Percentiles rank a stretch among this genome's conserved stretches.
Conservation (phyloP, 2,888 invertebrate genomes). For the Eilema caniola region DNA sequence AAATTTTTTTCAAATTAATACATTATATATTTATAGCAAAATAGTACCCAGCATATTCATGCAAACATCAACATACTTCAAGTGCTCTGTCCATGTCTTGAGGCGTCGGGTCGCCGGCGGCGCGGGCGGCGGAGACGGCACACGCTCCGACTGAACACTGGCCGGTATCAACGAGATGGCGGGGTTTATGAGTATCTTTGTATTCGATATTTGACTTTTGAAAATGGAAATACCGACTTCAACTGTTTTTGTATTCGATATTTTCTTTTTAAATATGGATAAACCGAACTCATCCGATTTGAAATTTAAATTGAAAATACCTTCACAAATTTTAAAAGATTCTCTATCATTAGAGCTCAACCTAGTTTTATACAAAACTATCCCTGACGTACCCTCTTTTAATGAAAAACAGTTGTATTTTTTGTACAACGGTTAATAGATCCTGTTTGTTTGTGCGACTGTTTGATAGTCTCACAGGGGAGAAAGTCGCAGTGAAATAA, state of each 20-base stretch:
- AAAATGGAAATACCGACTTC: constrained; percentile 6
- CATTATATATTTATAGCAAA: constrained; percentile 1
- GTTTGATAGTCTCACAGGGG: neutral
- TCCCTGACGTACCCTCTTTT: neutral
- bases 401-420: neutral
- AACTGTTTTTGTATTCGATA: neutral
- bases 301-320: neutral
- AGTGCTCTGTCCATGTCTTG: constrained; percentile 80
- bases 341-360: neutral
- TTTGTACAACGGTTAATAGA: too few relatives aligned
- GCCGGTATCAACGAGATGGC: constrained; percentile 63
- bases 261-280: neutral
- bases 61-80: constrained; percentile 77
- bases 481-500: neutral
- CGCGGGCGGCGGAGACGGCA: constrained; percentile 62
- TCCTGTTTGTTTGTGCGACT: neutral
- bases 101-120: constrained; percentile 69
- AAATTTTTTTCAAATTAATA: too few relatives aligned
- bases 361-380: neutral
- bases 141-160: constrained; percentile 61
- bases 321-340: neutral
- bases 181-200: constrained; percentile 52
- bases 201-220: neutral
- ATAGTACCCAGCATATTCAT: constrained; percentile 56
- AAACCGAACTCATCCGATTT: neutral